Evolutionary conservation across 2,113 vertebrate genomes (phyloP), one percentile per base, ranked within the genome.

Genomic region (Phylloscopus whistleri): DNA sequence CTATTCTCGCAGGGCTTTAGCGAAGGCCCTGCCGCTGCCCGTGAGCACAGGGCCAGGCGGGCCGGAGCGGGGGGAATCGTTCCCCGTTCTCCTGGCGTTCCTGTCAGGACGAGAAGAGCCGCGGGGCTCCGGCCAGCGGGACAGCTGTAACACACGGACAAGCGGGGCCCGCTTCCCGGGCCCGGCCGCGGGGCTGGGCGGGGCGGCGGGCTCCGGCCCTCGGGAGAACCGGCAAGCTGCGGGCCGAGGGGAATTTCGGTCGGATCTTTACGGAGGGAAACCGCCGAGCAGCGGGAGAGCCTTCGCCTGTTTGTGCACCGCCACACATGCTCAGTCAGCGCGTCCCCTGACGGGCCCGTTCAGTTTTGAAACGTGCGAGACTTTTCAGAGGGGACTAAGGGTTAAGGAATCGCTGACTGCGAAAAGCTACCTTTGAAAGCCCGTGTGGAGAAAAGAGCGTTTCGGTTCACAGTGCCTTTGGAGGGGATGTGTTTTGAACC

Each of bases 391-490:
- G 84, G 87, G 62, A 22, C 74, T 39, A 5, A 26, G 44, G 30
- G 9, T 18, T 58, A 24, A 68, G 55, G 46, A 67, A 24, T 14
- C 10, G n/a, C 55, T 83, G 95, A 48, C 77, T 37, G 64, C 26
- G 28, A 72, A 78, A 84, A 94, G 70, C 93, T 77, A 72, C 62
- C 20, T 85, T 94, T 84, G 73, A 67, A 89, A 92, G 60, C 81
- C 78, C 87, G 3, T 33, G 75, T 41, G 83, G 68, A 78, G 85
- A 76, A 89, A 80, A 93, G 79, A 88, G 43, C 39, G 9, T 70
- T 93, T 93, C n/a, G 6, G 52, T 52, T 93, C 64, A 4, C 14
- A 64, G 37, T n/a, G 90, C 37, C 41, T 56, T 43, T 80, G 33
- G 78, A 69, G 48, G 56, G 46, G 19, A 10, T 3, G 52, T 53